phyloP scores from a whole-genome alignment of 2,888 invertebrate species.

The Blera fallax region DNA sequence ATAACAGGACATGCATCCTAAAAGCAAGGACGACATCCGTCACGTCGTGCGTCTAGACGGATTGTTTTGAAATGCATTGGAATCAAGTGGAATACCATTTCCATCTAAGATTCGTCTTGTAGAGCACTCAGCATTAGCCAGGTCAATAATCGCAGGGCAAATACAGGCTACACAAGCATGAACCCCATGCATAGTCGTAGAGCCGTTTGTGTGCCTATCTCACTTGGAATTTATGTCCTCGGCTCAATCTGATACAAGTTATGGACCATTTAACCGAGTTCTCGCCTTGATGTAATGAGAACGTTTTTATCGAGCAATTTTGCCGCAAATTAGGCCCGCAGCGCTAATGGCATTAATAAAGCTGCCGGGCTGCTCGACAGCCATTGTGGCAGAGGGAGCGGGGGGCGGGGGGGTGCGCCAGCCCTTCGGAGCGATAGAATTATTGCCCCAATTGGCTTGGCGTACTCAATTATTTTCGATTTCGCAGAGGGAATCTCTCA shows the following conservation, averaged over 20 bases:
- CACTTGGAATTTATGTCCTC: constrained; percentile 50
- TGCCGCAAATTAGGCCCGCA: constrained; percentile 64
- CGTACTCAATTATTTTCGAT: constrained; percentile 69
- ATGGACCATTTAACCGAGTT: constrained; percentile 60
- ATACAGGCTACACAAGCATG: background rate
- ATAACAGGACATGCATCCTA: background rate
- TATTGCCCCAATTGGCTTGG: constrained; percentile 60
- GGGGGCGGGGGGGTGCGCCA: background rate
- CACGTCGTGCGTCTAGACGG: constrained; percentile 23
- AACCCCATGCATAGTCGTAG: background rate
- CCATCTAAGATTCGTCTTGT: background rate
- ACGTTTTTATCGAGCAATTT: constrained; percentile 68
- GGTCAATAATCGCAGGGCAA: background rate
- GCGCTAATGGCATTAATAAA: constrained; percentile 66
- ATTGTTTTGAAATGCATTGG: background rate
- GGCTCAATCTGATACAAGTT: constrained; percentile 60
- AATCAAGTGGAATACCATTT: background rate
- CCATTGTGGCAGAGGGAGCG: no score
- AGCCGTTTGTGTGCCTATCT: constrained; percentile 18
- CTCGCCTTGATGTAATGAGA: constrained; percentile 52
- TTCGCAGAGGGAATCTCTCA: constrained; percentile 16
- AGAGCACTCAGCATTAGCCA: background rate
- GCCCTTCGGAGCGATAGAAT: constrained; percentile 25
- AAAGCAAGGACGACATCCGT: background rate
- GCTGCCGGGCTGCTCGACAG: background rate